phyloP scores from a whole-genome alignment of 2,113 vertebrate species.

The Limanda limanda region DNA sequence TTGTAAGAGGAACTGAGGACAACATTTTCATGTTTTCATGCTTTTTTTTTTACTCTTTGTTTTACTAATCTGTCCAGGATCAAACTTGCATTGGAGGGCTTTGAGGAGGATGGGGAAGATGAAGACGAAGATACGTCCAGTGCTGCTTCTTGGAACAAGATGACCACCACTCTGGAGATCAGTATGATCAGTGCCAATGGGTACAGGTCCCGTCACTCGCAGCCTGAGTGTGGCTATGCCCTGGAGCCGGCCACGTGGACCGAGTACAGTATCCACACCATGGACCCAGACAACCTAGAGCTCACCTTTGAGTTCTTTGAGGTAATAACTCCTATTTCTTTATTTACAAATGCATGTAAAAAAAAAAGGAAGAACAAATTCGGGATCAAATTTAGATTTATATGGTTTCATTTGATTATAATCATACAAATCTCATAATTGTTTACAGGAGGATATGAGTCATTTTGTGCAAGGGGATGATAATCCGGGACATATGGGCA shows the following conservation, averaged over 20 bases:
- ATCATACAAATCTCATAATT: background rate
- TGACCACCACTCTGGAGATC: slow-evolving; percentile 90
- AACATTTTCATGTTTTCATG: background rate
- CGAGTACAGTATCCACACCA: slow-evolving; percentile 95
- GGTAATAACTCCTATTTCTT: slow-evolving; percentile 71
- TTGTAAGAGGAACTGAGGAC: no score
- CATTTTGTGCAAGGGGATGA: slow-evolving; percentile 89
- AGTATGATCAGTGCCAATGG: slow-evolving; percentile 88
- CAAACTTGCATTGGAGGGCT: slow-evolving; percentile 93
- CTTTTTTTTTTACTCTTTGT: background rate
- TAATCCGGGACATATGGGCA: slow-evolving; percentile 90
- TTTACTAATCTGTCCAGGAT: slow-evolving; percentile 56
- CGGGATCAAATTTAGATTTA: background rate
- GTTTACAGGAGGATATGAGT: slow-evolving; percentile 90
- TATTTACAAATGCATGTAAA: background rate
- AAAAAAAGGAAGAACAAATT: background rate
- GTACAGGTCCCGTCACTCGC: slow-evolving; percentile 91
- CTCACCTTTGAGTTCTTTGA: slow-evolving; percentile 98
- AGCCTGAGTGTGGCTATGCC: slow-evolving; percentile 95
- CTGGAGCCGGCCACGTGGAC: slow-evolving; percentile 90
- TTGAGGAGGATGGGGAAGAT: slow-evolving; percentile 92
- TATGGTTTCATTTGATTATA: background rate
- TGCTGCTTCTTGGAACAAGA: slow-evolving; percentile 85
- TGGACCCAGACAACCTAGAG: slow-evolving; percentile 97
- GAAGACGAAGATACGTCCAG: slow-evolving; percentile 83